Conservation (phyloP, 2,797 vertebrate species). For the Phoebastria nigripes region DNA sequence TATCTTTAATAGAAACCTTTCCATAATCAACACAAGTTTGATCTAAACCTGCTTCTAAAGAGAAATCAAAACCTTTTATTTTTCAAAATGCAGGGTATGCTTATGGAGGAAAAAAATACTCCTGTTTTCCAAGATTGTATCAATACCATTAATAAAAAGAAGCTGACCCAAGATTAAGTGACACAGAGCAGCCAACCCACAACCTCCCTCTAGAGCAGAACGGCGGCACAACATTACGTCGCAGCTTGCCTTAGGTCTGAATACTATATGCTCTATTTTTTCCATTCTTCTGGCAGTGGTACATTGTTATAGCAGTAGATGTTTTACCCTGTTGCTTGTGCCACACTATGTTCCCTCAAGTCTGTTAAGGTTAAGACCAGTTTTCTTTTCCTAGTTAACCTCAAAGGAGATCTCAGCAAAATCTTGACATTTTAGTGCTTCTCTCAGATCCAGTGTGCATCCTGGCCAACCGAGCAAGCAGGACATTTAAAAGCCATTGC, state of each 20-base stretch:
- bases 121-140: not conserved
- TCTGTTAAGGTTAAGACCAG: not conserved
- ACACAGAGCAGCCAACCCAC: not conserved
- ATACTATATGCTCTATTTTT: not conserved
- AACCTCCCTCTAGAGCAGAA: not conserved
- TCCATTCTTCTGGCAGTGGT: not conserved
- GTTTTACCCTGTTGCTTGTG: not conserved
- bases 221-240: fast-evolving
- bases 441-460: not conserved
- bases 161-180: not conserved
- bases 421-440: not conserved
- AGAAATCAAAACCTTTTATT: not conserved
- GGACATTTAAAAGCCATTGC: not conserved
- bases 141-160: not conserved
- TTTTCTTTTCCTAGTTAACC: not conserved
- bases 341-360: not conserved
- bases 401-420: not conserved
- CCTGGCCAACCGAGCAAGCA: not conserved
- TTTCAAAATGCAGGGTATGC: not conserved
- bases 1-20: not conserved
- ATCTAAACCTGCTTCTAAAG: not conserved
- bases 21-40: not conserved
- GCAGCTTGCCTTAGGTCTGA: not conserved
- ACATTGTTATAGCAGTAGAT: not conserved
- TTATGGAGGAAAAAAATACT: not conserved